phyloP scores from a whole-genome alignment of 2,113 vertebrate genomes.

The Corythornis cristatus region DNA sequence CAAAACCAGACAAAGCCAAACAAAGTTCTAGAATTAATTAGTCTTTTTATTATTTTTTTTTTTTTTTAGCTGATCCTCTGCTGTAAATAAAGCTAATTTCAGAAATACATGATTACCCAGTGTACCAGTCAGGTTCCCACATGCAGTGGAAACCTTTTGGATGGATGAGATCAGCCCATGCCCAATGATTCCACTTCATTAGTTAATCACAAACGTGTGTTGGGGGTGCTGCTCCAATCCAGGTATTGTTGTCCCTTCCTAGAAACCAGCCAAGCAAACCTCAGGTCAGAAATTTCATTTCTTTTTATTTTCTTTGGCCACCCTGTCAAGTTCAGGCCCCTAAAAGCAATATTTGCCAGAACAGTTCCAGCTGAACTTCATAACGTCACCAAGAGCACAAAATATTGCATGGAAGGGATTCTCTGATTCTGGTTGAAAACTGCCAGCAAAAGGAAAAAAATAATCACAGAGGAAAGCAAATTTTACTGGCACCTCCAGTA shows the following conservation, averaged over 20 bases:
- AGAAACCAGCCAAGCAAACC: not conserved
- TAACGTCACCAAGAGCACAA: fast-evolving
- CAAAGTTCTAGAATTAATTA: not conserved
- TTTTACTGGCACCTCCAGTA: not conserved
- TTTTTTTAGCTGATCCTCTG: not conserved
- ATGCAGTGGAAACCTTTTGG: not conserved
- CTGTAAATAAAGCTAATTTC: not conserved
- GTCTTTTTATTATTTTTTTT: not conserved
- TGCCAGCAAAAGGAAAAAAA: not conserved
- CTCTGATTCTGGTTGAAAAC: not conserved
- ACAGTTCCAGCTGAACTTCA: not conserved
- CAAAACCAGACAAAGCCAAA: not conserved
- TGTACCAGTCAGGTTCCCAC: not conserved
- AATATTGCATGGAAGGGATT: not conserved
- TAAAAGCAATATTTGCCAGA: not conserved
- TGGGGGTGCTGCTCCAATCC: not conserved
- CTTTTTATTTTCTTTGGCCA: not conserved
- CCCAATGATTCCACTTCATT: not conserved
- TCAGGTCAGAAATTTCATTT: too few species aligned
- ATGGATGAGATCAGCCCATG: not conserved
- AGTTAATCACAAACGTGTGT: not conserved
- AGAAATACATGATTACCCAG: not conserved
- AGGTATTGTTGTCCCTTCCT: not conserved
- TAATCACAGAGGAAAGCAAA: not conserved
- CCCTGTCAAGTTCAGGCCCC: not conserved